Percentiles rank a stretch among this genome's conserved stretches.
phyloP scores from a whole-genome alignment of 2,888 invertebrate species.

The Priocnemis perturbator region DNA sequence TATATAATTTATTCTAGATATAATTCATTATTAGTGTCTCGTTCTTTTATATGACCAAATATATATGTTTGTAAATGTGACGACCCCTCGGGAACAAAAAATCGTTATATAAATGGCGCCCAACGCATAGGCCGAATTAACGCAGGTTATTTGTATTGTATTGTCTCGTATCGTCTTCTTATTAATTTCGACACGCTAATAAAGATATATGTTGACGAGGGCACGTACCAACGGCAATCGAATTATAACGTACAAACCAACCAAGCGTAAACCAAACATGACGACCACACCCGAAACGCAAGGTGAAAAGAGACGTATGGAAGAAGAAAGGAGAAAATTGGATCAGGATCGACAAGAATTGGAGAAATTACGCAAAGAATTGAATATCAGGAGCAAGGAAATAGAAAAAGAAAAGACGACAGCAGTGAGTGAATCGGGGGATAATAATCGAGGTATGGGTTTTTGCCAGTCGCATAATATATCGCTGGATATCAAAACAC shows the following conservation, averaged over 20 bases:
- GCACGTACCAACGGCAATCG: background rate
- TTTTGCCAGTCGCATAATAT: background rate
- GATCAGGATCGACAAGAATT: background rate
- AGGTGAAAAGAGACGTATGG: background rate
- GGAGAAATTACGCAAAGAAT: no score
- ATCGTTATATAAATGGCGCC: background rate
- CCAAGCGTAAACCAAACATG: background rate
- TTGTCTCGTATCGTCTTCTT: background rate
- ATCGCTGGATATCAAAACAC: background rate
- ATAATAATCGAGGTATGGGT: background rate
- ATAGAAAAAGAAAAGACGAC: background rate
- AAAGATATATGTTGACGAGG: background rate
- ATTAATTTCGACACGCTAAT: background rate
- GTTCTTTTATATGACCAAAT: no score
- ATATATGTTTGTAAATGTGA: no score
- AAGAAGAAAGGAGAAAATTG: background rate
- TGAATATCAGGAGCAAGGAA: background rate
- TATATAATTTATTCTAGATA: no score
- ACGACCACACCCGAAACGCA: background rate
- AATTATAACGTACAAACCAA: background rate
- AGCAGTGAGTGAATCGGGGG: background rate
- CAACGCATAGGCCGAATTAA: background rate
- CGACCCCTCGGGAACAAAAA: no score
- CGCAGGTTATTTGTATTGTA: background rate
- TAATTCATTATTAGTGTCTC: no score